Evolutionary conservation across 2,797 vertebrate genomes (phyloP), one percentile per base, ranked within the genome.

Genomic region (Sebastes dallii): DNA sequence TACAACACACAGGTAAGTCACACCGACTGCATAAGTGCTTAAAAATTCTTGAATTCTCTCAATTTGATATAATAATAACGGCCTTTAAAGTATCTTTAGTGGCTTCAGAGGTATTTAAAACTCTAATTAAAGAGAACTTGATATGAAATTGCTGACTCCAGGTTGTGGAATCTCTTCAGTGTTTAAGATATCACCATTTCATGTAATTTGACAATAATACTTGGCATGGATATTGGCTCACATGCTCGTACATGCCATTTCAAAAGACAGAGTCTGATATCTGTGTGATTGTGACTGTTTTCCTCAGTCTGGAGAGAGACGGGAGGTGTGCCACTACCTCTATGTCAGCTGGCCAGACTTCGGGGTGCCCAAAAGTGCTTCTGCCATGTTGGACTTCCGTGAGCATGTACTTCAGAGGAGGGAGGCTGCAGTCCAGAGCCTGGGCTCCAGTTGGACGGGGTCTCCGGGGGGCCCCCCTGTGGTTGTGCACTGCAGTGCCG

Each of bases 261-360:
- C 6, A 42, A 69, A 68, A 11, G 30, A 74, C 55, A 24, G 14
- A 58, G 2, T 50, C 12, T 25, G 13, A 46, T 66, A 20, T 30
- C 9, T 36, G 0, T 52, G 16, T 32, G 24, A 25, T 22, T 39
- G 36, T 39, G 13, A 39, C 13, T 39, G 36, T 13, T 64, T 59
- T 42, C 39, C 11, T 72, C 64, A 97, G 96, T 96, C 96, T 39
- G 94, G 96, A 27, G 96, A 97, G 91, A 95, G 78, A 78, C 92
- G 96, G 64, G 95, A 96, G 62, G 94, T 97, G 68, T 95, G 90
- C 60, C 96, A 97, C 93, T 97, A 96, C 92, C 95, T 97, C 77
- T 97, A 97, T 73, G 93, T 97, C 91, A 97, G 96, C 92, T 97
- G 96, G 96, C 96, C 96, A n/a, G 96, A 97, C 85, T 97, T 97